A percentile compares a stretch with the other conserved stretches of the same genome.
Conservation (phyloP, 2,888 invertebrate species). For the Clivina fossor region DNA sequence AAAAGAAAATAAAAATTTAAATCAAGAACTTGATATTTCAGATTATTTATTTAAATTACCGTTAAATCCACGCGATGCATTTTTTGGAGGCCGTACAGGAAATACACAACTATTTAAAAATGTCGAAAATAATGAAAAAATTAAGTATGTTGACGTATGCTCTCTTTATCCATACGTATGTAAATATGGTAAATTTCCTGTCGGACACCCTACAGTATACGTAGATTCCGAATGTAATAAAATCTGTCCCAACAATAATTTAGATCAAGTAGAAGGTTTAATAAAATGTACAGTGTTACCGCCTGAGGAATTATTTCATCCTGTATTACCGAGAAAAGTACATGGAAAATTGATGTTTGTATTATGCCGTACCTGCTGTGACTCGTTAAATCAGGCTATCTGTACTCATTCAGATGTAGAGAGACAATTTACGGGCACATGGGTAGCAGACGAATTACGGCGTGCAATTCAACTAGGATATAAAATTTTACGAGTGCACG, state of each 20-base stretch:
- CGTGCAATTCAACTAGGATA: constrained; percentile 44
- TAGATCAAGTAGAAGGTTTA: constrained; percentile 22
- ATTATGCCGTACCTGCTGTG: constrained; percentile 44
- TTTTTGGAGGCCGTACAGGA: constrained; percentile 14
- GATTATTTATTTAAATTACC: constrained; percentile 6
- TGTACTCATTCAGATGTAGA: constrained; percentile 45
- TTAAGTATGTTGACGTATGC: constrained; percentile 24
- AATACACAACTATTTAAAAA: constrained; percentile 4
- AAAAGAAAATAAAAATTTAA: constrained; percentile 2
- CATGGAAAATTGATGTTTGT: constrained; percentile 42
- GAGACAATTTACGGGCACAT: constrained; percentile 38
- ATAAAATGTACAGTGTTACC: constrained; percentile 2
- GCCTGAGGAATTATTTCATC: constrained; percentile 4
- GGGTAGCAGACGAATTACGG: constrained; percentile 45
- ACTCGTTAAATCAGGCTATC: not conserved
- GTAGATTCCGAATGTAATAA: not conserved
- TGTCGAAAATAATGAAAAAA: constrained; percentile 14
- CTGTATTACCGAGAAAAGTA: constrained; percentile 3
- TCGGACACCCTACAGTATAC: constrained; percentile 19
- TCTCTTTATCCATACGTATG: constrained; percentile 18
- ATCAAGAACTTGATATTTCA: not conserved
- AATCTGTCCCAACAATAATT: constrained; percentile 23
- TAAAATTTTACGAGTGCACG: constrained; percentile 41
- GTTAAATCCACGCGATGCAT: constrained; percentile 7
- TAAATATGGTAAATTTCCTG: constrained; percentile 16